Conservation (phyloP, 2,888 invertebrate species). For the Melanophora roralis region DNA sequence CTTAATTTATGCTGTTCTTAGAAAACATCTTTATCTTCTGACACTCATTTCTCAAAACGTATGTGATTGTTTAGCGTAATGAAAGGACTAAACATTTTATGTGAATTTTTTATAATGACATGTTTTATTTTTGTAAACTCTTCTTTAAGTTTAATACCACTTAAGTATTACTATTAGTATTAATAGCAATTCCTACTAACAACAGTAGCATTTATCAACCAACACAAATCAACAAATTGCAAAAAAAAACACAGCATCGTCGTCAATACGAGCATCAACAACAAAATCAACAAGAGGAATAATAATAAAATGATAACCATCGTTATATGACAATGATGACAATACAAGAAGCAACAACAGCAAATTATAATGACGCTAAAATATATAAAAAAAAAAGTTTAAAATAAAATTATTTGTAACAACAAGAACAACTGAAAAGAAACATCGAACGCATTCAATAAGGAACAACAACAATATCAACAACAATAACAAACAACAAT, state of each 20-base stretch:
- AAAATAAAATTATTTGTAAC: conserved; percentile 35
- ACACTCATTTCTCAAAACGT: no score
- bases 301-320: conserved; percentile 32
- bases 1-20: no score
- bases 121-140: no score
- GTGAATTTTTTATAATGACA: no score
- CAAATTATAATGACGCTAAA: conserved; percentile 11
- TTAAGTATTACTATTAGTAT: conserved; percentile 35
- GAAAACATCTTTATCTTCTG: no score
- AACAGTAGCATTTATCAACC: conserved; percentile 38
- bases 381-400: conserved; percentile 25
- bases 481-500: conserved; percentile 27
- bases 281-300: conserved; percentile 10
- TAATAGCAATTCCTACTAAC: conserved; percentile 36
- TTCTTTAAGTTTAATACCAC: no score
- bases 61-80: no score
- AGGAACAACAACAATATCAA: conserved; percentile 16
- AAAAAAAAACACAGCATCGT: conserved; percentile 6
- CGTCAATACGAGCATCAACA: neutral
- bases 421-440: neutral
- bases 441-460: conserved; percentile 26
- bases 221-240: conserved; percentile 32
- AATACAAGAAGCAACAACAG: conserved; percentile 22
- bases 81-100: no score
- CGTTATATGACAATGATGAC: conserved; percentile 23